Conservation (phyloP, 2,113 vertebrate genomes). For the Fulmarus glacialis region DNA sequence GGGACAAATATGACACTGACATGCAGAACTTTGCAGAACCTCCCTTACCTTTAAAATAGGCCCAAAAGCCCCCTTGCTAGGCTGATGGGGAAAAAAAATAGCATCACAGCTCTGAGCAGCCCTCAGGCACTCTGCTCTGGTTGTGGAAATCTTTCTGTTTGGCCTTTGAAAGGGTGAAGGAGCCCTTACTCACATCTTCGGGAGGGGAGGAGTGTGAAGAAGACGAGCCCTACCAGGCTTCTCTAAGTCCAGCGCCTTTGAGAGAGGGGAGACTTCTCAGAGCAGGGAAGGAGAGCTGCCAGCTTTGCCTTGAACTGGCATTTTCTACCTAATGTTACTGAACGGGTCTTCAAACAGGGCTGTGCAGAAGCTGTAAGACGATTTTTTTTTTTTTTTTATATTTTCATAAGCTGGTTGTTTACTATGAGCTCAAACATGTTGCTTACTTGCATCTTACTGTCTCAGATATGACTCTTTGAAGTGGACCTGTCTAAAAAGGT, state of each 20-base stretch:
- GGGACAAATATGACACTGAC: not conserved
- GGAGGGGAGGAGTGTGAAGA: not conserved
- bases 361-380: not conserved
- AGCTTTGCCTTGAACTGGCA: not conserved
- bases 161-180: conserved; percentile 23
- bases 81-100: not conserved
- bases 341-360: not conserved
- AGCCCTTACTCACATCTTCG: conserved; percentile 11
- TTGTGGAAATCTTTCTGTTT: conserved; percentile 29
- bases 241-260: not conserved
- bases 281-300: not conserved
- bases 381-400: not conserved
- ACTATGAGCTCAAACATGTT: not conserved
- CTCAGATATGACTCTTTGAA: not conserved
- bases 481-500: not conserved
- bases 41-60: not conserved
- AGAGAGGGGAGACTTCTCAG: not conserved
- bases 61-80: not conserved
- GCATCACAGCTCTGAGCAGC: not conserved
- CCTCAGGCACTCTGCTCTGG: not conserved
- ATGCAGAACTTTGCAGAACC: not conserved
- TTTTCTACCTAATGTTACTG: not conserved
- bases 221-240: not conserved
- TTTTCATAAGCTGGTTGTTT: not conserved
- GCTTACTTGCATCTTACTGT: not conserved